Evolutionary conservation across 2,113 vertebrate genomes (phyloP).

Genomic region (Chaenocephalus aceratus): DNA sequence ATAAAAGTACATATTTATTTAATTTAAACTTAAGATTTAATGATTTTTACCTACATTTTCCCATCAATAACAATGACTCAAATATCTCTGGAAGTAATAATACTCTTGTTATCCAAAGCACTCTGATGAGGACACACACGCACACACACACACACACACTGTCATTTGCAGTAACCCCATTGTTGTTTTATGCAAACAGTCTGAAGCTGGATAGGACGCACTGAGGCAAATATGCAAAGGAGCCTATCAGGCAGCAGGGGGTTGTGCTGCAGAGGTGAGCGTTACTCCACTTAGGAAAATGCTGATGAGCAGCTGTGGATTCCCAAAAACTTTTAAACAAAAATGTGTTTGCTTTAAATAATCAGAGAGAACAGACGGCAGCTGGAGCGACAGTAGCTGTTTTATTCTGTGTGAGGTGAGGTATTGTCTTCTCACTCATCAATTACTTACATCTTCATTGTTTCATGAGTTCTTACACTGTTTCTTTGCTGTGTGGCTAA

Average conservation of each 20-base stretch:
- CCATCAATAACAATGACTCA: neutral
- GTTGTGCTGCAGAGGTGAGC: conserved; percentile 72
- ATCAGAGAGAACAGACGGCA: conserved; percentile 14
- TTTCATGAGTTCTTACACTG: neutral
- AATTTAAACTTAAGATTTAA: neutral
- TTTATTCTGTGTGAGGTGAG: conserved; percentile 61
- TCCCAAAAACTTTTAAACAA: conserved; percentile 55
- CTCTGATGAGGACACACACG: neutral
- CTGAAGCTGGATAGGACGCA: conserved; percentile 86
- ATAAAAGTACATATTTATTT: too few species aligned
- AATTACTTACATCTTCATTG: neutral
- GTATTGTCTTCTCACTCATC: conserved; percentile 9
- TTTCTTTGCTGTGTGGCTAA: neutral
- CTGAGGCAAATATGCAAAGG: conserved; percentile 89
- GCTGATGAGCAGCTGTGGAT: conserved; percentile 65
- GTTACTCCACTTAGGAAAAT: conserved; percentile 81
- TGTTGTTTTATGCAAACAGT: conserved; percentile 93
- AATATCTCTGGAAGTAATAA: conserved; percentile 9
- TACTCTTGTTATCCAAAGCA: neutral
- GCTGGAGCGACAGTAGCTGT: conserved; percentile 13
- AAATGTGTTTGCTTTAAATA: conserved; percentile 32
- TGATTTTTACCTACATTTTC: neutral
- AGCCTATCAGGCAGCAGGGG: conserved; percentile 53
- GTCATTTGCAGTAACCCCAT: conserved; percentile 75
- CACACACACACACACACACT: conserved; percentile 31